These are phyloP conservation scores for Drosophila kikkawai DNA, from an alignment of 1,140 invertebrate species.

Conservation along the genomic window DNA sequence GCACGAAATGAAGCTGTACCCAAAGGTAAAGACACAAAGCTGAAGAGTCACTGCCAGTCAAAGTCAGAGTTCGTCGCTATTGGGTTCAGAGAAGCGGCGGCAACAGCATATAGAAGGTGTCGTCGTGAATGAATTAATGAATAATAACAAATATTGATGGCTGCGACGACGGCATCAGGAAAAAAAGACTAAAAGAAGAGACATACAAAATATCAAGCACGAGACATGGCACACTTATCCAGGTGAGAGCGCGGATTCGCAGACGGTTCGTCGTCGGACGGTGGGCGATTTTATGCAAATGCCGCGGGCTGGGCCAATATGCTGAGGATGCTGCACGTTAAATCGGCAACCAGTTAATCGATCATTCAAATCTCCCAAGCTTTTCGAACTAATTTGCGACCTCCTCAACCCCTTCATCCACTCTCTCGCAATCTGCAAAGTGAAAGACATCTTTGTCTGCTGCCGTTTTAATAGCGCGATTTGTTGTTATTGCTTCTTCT, in stretches of 20 bases:
- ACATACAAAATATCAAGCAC: conserved; percentile 19
- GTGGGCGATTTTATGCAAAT: conserved; percentile 73
- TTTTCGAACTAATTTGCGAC: conserved; percentile 55
- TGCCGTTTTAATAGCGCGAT: conserved; percentile 56
- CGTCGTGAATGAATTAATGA: conserved; percentile 78
- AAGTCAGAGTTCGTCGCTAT: conserved; percentile 68
- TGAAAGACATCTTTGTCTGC: conserved; percentile 62
- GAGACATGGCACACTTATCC: conserved; percentile 58
- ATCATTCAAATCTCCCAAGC: conserved; percentile 43
- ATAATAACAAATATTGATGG: conserved; percentile 60
- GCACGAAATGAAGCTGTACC: conserved; percentile 27
- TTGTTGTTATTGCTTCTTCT: conserved; percentile 43
- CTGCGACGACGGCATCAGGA: conserved; percentile 41
- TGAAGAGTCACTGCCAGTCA: conserved; percentile 46
- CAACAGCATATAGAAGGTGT: conserved; percentile 57
- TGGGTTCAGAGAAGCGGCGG: conserved; percentile 38
- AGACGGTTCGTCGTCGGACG: conserved; percentile 65
- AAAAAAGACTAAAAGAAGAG: conserved; percentile 10
- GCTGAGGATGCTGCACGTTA: conserved; percentile 49
- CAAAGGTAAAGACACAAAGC: conserved; percentile 37
- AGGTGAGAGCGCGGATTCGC: conserved; percentile 23
- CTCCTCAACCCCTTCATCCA: neutral
- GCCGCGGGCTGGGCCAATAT: conserved; percentile 4
- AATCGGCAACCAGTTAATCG: conserved; percentile 66
- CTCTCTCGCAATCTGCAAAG: conserved; percentile 29